These are phyloP conservation scores for Eudemis profundana DNA, from an alignment of 2,888 invertebrate genomes.

Conservation along the genomic window DNA sequence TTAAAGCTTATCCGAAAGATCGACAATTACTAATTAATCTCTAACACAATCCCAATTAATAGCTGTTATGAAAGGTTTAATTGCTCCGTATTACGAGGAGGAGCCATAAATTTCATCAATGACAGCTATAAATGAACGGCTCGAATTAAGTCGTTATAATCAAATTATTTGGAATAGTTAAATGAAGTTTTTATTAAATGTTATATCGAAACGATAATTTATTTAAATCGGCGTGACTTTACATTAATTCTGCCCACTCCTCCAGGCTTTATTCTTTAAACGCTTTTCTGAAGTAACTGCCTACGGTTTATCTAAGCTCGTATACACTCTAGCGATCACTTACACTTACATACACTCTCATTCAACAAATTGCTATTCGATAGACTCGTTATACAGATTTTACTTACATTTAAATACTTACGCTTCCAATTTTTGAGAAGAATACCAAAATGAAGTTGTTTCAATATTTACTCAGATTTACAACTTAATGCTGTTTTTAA, in stretches of 20 bases:
- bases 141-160: conserved; percentile 56
- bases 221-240: conserved; percentile 46
- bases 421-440: neutral
- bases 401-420: neutral
- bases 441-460: conserved; percentile 17
- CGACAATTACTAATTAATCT: conserved; percentile 79
- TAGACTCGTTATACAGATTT: neutral
- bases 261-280: conserved; percentile 4
- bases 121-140: conserved; percentile 62
- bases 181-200: conserved; percentile 45
- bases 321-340: conserved; percentile 8
- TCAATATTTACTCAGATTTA: conserved; percentile 18
- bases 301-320: conserved; percentile 4
- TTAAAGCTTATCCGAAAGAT: conserved; percentile 66
- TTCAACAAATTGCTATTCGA: neutral
- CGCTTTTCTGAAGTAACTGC: conserved; percentile 29
- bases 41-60: conserved; percentile 71
- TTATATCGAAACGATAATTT: conserved; percentile 45
- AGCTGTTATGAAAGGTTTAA: conserved; percentile 76
- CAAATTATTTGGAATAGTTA: conserved; percentile 50
- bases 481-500: conserved; percentile 33
- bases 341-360: neutral
- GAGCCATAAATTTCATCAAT: conserved; percentile 61
- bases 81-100: conserved; percentile 56
- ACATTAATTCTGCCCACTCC: conserved; percentile 34